These are phyloP conservation scores for Archegozetes longisetosus DNA, from an alignment of 1,140 invertebrate species.

Conservation along the genomic window DNA sequence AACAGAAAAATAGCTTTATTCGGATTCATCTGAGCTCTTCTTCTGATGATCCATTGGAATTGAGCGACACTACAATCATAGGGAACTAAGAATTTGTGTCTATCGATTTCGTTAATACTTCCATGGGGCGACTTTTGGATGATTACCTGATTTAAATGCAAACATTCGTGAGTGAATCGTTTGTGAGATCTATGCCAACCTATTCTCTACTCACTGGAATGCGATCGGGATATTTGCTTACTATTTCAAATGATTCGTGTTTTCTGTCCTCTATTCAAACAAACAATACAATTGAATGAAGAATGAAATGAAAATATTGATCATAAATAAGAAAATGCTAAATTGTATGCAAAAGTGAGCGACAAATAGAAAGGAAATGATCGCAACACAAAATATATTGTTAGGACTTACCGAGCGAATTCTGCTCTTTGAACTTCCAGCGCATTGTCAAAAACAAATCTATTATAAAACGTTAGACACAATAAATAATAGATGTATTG, in stretches of 20 bases:
- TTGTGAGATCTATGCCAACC: too few relatives aligned
- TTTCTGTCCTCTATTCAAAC: background rate
- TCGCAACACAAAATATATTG: too few relatives aligned
- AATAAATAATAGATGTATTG: too few relatives aligned
- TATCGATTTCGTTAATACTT: background rate
- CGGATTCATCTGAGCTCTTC: conserved; percentile 32
- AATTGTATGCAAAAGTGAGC: too few relatives aligned
- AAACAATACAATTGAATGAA: too few relatives aligned
- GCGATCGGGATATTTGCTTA: background rate
- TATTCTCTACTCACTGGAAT: background rate
- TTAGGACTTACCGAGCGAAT: background rate
- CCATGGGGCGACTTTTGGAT: background rate
- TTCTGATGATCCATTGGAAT: conserved; percentile 38
- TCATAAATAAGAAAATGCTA: too few relatives aligned
- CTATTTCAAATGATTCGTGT: background rate
- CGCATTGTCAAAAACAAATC: background rate
- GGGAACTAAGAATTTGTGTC: conserved; percentile 36
- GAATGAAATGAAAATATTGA: too few relatives aligned
- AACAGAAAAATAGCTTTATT: conserved; percentile 37
- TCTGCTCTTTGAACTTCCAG: background rate
- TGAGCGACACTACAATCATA: conserved; percentile 36
- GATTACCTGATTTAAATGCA: background rate
- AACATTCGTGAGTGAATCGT: too few relatives aligned
- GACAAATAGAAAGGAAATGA: too few relatives aligned
- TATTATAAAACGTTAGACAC: too few relatives aligned